Evolutionary conservation across 2,113 vertebrate genomes (phyloP).

Genomic region (Ondatra zibethicus): DNA sequence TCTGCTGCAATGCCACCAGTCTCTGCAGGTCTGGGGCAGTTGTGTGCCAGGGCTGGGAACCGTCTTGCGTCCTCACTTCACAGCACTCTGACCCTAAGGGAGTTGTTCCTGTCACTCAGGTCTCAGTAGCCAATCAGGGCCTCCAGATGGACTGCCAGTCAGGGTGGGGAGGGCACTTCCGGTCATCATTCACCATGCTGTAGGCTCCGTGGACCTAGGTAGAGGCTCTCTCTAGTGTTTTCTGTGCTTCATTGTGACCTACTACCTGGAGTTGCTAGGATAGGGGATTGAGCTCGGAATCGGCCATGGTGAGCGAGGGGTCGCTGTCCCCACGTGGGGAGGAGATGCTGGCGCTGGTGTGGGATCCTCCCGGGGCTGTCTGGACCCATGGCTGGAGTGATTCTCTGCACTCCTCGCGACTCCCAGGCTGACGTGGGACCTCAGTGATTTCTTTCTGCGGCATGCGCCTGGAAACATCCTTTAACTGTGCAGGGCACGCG

Average conservation of each 20-base stretch:
- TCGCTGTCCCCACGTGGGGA: background rate
- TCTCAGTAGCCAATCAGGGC: too few species aligned
- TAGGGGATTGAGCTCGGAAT: background rate
- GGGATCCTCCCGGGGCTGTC: background rate
- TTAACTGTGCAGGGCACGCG: too few species aligned
- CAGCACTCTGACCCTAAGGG: background rate
- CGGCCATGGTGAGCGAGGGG: too few species aligned
- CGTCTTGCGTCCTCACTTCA: background rate
- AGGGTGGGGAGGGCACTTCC: background rate
- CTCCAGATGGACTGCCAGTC: background rate
- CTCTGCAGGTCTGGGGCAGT: background rate
- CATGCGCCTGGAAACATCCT: background rate
- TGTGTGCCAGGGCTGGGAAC: background rate
- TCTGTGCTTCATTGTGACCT: too few species aligned
- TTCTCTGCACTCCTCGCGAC: background rate
- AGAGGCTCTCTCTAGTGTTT: too few species aligned
- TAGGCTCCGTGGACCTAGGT: too few species aligned
- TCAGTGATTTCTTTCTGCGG: background rate
- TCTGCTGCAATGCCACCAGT: background rate
- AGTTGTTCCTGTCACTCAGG: too few species aligned
- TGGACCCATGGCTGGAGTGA: background rate
- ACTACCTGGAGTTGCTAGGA: too few species aligned
- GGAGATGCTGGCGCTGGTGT: background rate
- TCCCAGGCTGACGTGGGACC: background rate
- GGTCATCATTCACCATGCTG: background rate